Evolutionary conservation across 2,888 invertebrate species (phyloP).

Genomic region (Macrophya alboannulata): DNA sequence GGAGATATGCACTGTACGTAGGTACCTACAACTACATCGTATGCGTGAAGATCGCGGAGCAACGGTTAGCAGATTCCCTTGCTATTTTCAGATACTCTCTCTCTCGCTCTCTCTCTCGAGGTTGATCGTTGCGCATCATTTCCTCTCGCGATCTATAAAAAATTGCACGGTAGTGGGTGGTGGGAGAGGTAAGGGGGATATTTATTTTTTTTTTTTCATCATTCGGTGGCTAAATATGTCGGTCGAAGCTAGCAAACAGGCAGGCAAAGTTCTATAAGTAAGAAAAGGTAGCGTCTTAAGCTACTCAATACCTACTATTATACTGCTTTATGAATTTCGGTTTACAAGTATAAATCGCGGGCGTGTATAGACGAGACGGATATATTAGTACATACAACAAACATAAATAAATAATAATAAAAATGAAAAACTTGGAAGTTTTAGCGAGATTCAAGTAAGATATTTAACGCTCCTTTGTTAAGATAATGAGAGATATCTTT

Average conservation of each 20-base stretch:
- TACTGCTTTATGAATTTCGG: not conserved
- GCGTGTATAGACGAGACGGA: not conserved
- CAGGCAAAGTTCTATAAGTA: not conserved
- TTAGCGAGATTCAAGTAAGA: not conserved
- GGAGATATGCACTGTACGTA: not conserved
- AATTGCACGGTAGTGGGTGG: not conserved
- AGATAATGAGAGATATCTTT: not conserved
- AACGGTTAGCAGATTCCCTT: not conserved
- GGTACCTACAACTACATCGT: not conserved
- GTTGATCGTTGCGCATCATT: not conserved
- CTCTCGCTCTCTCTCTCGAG: not conserved
- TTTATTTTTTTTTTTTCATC: constrained; percentile 10
- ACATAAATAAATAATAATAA: not conserved
- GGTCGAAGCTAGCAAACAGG: not conserved
- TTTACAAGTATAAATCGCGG: not conserved
- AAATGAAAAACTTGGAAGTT: not conserved
- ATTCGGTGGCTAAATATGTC: constrained; percentile 32
- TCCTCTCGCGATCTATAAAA: not conserved
- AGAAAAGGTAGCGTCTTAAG: not conserved
- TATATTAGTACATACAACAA: too few species aligned
- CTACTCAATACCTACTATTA: not conserved
- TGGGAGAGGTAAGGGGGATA: not conserved
- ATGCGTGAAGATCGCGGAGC: not conserved
- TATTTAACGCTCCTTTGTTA: not conserved
- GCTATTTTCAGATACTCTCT: constrained; percentile 4